Evolutionary conservation across 1,140 invertebrate genomes (phyloP).

Genomic region (Heliconius eleuchia): DNA sequence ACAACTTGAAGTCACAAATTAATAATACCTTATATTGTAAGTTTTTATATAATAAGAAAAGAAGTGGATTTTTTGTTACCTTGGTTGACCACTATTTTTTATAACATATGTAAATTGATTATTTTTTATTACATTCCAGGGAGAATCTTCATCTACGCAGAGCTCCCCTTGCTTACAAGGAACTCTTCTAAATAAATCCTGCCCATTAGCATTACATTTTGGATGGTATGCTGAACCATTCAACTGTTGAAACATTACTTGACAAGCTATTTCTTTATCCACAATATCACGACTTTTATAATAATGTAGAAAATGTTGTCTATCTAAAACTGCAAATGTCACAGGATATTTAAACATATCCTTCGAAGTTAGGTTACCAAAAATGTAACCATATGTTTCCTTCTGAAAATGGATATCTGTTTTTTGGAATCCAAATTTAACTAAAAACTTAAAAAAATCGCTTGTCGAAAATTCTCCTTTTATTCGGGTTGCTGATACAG

Average conservation of each 20-base stretch:
- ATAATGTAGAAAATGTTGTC: conserved; percentile 93
- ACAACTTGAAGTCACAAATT: no score
- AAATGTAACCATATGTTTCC: conserved; percentile 95
- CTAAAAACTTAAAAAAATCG: conserved; percentile 93
- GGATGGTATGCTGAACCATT: conserved; percentile 92
- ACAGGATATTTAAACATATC: conserved; percentile 85
- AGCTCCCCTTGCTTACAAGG: conserved; percentile 90
- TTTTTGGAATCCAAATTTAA: conserved; percentile 98
- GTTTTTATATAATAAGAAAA: not conserved
- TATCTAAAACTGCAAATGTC: conserved; percentile 93
- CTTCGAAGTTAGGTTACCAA: conserved; percentile 94
- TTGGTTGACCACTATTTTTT: conserved; percentile 92
- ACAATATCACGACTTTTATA: conserved; percentile 88
- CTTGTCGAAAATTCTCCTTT: conserved; percentile 70
- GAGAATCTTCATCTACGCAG: conserved; percentile 93
- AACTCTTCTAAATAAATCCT: conserved; percentile 93
- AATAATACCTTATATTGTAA: no score
- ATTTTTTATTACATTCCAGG: conserved; percentile 91
- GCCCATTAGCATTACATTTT: conserved; percentile 89
- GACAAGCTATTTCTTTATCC: conserved; percentile 87
- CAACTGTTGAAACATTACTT: conserved; percentile 92
- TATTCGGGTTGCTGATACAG: conserved; percentile 60
- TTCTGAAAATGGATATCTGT: conserved; percentile 91
- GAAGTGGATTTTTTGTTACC: conserved; percentile 78
- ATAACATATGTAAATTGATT: conserved; percentile 97